These are phyloP conservation scores for Pachycephala philippinensis DNA, from an alignment of 2,113 vertebrate genomes.

Conservation along the genomic window DNA sequence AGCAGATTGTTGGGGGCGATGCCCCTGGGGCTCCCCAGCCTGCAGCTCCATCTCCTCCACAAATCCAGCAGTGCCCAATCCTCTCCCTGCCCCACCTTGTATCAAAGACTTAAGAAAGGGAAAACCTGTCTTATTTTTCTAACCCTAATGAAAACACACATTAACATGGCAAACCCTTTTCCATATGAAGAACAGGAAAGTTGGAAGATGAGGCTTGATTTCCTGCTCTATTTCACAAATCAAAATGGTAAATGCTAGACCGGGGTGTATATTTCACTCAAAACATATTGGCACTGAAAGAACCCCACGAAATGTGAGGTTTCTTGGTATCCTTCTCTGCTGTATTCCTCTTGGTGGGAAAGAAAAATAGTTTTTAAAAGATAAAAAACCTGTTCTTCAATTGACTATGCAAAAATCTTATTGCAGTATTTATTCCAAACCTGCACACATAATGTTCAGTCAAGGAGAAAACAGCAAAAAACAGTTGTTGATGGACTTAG, in stretches of 20 bases:
- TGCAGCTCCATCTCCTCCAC: neutral
- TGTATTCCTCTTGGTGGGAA: constrained; percentile 44
- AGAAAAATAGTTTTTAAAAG: constrained; percentile 76
- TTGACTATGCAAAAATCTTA: constrained; percentile 81
- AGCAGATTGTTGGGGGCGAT: rapidly evolving
- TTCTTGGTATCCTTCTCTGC: neutral
- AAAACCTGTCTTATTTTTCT: neutral
- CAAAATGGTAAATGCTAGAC: neutral
- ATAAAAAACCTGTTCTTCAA: constrained; percentile 75
- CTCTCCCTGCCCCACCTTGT: neutral
- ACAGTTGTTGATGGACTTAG: constrained; percentile 96
- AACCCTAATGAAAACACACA: neutral
- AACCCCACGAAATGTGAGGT: neutral
- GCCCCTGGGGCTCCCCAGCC: neutral
- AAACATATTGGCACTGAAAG: neutral
- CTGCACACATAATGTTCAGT: constrained; percentile 82
- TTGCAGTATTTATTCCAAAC: constrained; percentile 83
- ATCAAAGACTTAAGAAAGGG: neutral
- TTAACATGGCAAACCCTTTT: neutral
- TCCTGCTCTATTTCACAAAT: neutral
- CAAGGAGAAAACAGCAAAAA: constrained; percentile 85
- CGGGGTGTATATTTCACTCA: neutral
- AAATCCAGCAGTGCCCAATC: neutral
- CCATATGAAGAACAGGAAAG: neutral
- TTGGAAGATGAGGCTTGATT: neutral